A percentile compares a stretch with the other conserved stretches of the same genome.
Evolutionary conservation across 1,140 invertebrate genomes (phyloP).

Genomic region (Drosophila leontia): DNA sequence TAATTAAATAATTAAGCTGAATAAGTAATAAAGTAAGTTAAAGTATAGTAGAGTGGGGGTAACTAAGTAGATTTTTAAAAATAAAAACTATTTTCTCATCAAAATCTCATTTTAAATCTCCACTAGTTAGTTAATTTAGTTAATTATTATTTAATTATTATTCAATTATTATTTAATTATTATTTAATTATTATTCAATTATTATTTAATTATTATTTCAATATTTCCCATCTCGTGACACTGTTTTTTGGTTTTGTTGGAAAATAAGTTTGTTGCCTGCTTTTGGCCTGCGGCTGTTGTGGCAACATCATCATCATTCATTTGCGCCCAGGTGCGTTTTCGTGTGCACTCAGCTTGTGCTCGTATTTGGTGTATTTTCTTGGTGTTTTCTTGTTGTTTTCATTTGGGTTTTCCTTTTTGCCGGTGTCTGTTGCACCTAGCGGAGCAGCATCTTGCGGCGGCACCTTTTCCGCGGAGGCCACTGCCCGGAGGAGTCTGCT

Average conservation of each 20-base stretch:
- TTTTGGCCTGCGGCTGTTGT: constrained; percentile 36
- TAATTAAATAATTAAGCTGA: background rate
- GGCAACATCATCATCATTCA: constrained; percentile 74
- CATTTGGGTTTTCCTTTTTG: constrained; percentile 5
- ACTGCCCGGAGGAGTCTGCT: constrained; percentile 6
- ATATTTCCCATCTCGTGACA: background rate
- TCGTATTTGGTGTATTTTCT: constrained; percentile 14
- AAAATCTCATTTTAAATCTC: too few species aligned
- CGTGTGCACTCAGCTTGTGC: constrained; percentile 51
- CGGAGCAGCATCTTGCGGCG: constrained; percentile 2
- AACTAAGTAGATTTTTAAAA: background rate
- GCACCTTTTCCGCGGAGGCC: constrained; percentile 14
- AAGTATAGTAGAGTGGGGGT: background rate
- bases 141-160: background rate
- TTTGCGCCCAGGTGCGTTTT: constrained; percentile 77
- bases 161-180: background rate
- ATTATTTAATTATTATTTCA: background rate
- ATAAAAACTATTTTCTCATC: too few species aligned
- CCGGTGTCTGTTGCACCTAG: constrained; percentile 45
- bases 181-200: background rate
- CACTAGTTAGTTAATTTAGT: background rate
- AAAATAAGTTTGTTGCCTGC: constrained; percentile 9
- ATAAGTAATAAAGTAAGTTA: background rate
- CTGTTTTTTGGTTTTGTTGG: background rate
- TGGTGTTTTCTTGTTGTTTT: background rate